A percentile compares a stretch with the other conserved stretches of the same genome.
Evolutionary conservation across 2,113 vertebrate species (phyloP).

Genomic region (Gymnarchus niloticus): DNA sequence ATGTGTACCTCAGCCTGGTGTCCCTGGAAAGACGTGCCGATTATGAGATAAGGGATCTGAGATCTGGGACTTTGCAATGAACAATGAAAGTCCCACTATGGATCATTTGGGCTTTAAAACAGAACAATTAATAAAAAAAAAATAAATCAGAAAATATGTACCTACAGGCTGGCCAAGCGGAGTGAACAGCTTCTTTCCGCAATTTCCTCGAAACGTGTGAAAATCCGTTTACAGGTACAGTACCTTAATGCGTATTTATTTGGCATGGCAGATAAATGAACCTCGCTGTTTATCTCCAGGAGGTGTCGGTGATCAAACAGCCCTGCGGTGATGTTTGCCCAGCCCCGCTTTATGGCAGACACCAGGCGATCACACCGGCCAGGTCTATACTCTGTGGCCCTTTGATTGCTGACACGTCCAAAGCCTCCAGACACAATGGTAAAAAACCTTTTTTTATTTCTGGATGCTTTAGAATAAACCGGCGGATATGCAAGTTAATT

Average conservation of each 20-base stretch:
- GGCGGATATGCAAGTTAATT: too few relatives aligned
- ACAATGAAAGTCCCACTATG: too few relatives aligned
- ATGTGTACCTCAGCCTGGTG: too few relatives aligned
- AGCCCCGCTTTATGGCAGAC: not conserved
- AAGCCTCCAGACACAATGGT: not conserved
- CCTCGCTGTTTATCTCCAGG: not conserved
- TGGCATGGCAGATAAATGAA: not conserved
- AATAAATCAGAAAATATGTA: not conserved
- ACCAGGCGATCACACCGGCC: not conserved
- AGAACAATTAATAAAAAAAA: too few relatives aligned
- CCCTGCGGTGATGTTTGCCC: not conserved
- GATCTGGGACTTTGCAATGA: not conserved
- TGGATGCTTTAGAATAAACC: not conserved
- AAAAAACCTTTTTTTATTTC: not conserved
- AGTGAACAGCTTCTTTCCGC: not conserved
- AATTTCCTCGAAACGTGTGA: not conserved
- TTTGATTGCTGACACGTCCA: not conserved
- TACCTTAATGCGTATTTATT: constrained; percentile 12
- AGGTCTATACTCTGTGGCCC: not conserved
- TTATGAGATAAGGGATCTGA: not conserved
- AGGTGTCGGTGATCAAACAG: not conserved
- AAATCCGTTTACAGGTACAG: not conserved
- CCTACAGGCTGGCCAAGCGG: not conserved
- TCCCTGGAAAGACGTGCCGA: too few relatives aligned
- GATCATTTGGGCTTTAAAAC: too few relatives aligned